These are phyloP conservation scores for Microtus pennsylvanicus DNA, from an alignment of 2,113 vertebrate genomes.

Conservation along the genomic window DNA sequence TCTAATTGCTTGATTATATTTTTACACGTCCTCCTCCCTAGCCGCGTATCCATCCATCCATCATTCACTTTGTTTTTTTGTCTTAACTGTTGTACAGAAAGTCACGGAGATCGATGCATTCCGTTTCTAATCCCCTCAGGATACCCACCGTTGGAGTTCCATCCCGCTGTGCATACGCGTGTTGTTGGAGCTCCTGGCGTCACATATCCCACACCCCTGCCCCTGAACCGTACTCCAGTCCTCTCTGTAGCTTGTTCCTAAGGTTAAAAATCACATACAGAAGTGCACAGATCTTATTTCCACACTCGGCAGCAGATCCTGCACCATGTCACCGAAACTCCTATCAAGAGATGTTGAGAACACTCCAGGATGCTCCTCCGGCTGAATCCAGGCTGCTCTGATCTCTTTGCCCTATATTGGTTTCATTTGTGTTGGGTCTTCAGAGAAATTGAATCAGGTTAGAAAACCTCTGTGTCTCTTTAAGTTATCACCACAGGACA, in stretches of 20 bases:
- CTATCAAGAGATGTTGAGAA: neutral
- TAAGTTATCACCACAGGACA: neutral
- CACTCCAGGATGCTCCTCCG: neutral
- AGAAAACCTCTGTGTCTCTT: neutral
- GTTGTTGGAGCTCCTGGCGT: accelerated
- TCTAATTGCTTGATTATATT: neutral
- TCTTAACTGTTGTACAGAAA: constrained; percentile 10
- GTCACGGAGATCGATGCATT: neutral
- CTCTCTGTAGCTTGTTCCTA: neutral
- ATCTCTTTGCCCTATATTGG: neutral
- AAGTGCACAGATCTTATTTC: constrained; percentile 8
- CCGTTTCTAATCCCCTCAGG: neutral
- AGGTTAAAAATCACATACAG: neutral
- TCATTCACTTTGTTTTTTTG: neutral
- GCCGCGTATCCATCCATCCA: neutral
- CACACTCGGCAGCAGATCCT: neutral
- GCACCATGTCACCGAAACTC: neutral
- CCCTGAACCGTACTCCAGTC: neutral
- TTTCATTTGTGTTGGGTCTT: neutral
- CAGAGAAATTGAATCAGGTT: neutral
- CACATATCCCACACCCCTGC: neutral
- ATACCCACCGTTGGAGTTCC: neutral
- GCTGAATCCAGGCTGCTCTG: neutral
- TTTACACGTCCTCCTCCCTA: neutral
- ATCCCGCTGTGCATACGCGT: neutral